Evolutionary conservation across 2,888 invertebrate species (phyloP), one percentile per base, ranked within the genome.

Genomic region (Spisula solida): DNA sequence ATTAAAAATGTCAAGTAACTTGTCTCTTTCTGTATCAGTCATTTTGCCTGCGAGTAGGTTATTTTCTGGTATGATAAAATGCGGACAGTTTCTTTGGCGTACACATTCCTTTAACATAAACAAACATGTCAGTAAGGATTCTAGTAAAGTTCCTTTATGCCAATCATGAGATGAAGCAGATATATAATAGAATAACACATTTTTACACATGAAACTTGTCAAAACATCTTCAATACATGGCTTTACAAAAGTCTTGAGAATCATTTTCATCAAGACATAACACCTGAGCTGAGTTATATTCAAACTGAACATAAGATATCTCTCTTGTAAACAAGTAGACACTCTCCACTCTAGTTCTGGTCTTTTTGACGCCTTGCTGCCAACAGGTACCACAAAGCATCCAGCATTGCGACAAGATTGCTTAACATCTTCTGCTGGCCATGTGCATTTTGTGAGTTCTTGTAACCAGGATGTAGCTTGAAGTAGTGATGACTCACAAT

Each of bases 141-240:
- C 20, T 2, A 41, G 20, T 48, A 80, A 48, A 47, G 34, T 80
- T 12, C 25, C 48, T 80, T 41, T 20, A 20, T 48, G 29, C 47
- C 80, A 80, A 18, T 31, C 10, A n/a, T 80, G 4, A 34, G 41
- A 12, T 47, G 41, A 25, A 2, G 12, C 34, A 20, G 80, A 14
- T 47, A 80, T 48, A 80, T 47, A n/a, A 25, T 80, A 20, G 25
- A 80, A 80, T n/a, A 80, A 34, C 34, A 47, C 48, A 20, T 41
- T 48, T 80, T 80, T 80, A 48, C 80, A 80, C 80, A 80, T 80
- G 48, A 47, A 80, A 25, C 80, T 80, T 41, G 80, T n/a, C 41
- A 80, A 25, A 18, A 47, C n/a, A 18, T 48, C 80, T 41, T 41
- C 41, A 25, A 47, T 20, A 80, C 5, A 47, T 47, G 80, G 80